phyloP scores from a whole-genome alignment of 2,888 invertebrate species.

The Acleris holmiana region DNA sequence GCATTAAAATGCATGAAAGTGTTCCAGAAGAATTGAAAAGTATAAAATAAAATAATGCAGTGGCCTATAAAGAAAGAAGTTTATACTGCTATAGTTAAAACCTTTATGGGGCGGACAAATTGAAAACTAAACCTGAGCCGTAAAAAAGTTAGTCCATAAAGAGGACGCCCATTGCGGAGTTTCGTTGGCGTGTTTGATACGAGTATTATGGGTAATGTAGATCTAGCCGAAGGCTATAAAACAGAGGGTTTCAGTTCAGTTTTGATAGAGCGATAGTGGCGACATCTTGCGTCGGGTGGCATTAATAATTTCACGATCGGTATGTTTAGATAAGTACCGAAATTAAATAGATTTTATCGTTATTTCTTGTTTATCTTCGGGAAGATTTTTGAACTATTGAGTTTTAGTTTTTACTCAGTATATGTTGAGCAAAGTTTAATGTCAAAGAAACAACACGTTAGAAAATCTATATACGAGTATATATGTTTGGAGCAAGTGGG shows the following conservation, averaged over 20 bases:
- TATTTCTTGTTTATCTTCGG: no score
- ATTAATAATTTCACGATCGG: no score
- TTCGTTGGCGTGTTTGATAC: slow-evolving; percentile 6
- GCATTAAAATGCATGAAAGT: neutral
- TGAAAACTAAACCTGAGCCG: slow-evolving; percentile 27
- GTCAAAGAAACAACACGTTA: no score
- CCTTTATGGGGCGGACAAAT: slow-evolving; percentile 27
- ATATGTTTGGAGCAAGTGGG: no score
- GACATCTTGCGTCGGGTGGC: neutral
- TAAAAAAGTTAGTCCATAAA: slow-evolving; percentile 32
- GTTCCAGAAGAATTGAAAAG: neutral
- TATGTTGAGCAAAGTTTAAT: no score
- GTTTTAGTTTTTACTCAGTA: no score
- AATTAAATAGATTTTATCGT: no score
- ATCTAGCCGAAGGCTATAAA: slow-evolving; percentile 8
- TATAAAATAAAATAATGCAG: neutral
- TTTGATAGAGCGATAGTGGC: neutral
- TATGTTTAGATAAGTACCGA: no score
- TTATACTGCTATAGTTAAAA: slow-evolving; percentile 18
- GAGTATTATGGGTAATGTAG: neutral
- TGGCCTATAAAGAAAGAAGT: neutral
- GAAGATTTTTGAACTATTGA: no score
- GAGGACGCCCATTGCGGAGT: neutral
- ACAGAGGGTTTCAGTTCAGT: slow-evolving; percentile 2
- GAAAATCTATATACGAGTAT: no score